Percentiles rank a stretch among this genome's conserved stretches.
phyloP scores from a whole-genome alignment of 2,113 vertebrate species.

The Lonchura striata region DNA sequence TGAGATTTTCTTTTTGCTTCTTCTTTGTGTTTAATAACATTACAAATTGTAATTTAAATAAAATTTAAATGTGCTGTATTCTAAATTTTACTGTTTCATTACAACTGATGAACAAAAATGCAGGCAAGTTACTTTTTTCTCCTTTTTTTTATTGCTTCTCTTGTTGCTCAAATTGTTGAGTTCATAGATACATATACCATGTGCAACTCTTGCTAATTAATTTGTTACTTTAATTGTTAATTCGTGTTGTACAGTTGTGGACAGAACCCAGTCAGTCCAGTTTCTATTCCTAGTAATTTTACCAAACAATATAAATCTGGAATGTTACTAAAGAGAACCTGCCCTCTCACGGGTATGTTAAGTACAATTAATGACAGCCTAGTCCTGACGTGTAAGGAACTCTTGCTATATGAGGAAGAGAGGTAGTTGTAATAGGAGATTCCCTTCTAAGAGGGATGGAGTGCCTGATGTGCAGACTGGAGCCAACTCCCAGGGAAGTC shows the following conservation, averaged over 20 bases:
- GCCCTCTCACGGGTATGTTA: background rate
- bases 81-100: background rate
- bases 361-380: background rate
- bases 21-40: background rate
- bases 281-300: background rate
- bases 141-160: background rate
- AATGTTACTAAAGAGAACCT: background rate
- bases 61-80: background rate
- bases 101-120: background rate
- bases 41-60: background rate
- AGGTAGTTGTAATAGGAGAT: no score
- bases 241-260: background rate
- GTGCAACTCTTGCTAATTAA: background rate
- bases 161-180: background rate
- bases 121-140: background rate
- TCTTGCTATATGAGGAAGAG: background rate
- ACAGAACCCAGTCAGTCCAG: background rate
- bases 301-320: background rate
- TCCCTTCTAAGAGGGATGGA: background rate
- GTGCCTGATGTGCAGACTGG: rapidly evolving
- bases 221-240: background rate
- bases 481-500: background rate
- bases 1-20: background rate
- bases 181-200: background rate
- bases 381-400: background rate